Evolutionary conservation across 2,797 vertebrate genomes (phyloP).

Genomic region (Leuciscus waleckii): DNA sequence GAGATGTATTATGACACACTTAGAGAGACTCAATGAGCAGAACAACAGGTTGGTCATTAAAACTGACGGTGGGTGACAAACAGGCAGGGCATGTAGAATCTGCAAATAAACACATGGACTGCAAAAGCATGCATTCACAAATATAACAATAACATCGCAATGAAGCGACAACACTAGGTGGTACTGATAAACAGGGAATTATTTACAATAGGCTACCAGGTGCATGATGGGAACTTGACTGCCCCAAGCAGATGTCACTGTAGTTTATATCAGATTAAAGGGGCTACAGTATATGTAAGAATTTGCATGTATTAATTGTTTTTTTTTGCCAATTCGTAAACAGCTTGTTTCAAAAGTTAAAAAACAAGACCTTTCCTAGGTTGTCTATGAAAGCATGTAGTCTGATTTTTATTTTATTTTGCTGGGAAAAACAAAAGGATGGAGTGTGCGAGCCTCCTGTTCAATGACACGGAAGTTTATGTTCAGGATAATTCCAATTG

Average conservation of each 20-base stretch:
- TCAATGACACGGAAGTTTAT: no score
- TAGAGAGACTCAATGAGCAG: background rate
- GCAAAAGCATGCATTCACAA: background rate
- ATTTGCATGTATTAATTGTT: background rate
- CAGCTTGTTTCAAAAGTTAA: no score
- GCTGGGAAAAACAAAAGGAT: no score
- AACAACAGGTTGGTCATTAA: conserved; percentile 23
- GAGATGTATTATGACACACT: conserved; percentile 11
- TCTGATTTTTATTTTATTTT: no score
- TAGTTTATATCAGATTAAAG: background rate
- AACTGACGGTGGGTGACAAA: background rate
- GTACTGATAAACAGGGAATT: background rate
- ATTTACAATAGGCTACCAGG: background rate
- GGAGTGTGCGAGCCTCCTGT: no score
- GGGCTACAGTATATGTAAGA: background rate
- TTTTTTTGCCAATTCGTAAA: background rate
- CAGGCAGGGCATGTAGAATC: background rate
- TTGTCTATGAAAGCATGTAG: no score
- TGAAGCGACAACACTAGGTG: background rate
- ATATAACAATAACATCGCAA: background rate
- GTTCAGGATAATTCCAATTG: no score
- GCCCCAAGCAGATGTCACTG: background rate
- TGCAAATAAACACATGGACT: background rate
- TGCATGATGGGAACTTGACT: background rate
- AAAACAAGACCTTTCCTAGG: no score